A percentile compares a stretch with the other conserved stretches of the same genome.
These are phyloP conservation scores for Phalanger gymnotis DNA, from an alignment of 2,797 vertebrate genomes.

Conservation along the genomic window DNA sequence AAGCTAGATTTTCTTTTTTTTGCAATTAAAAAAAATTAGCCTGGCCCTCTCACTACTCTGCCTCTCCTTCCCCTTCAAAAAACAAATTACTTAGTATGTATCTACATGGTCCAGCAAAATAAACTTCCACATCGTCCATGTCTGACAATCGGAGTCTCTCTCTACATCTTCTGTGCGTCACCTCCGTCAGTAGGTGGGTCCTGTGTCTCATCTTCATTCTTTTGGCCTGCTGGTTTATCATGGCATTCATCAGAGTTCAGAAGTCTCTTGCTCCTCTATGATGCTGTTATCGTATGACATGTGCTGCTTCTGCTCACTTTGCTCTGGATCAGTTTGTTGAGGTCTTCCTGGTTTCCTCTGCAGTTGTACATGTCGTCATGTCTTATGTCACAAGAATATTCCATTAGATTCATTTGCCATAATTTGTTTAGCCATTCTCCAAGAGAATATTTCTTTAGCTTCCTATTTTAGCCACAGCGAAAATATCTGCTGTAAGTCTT, in stretches of 20 bases:
- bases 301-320: not conserved
- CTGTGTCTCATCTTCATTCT: no score
- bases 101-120: not conserved
- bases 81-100: not conserved
- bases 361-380: not conserved
- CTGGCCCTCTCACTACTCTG: not conserved
- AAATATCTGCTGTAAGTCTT: not conserved
- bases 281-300: no score
- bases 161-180: not conserved
- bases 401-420: not conserved
- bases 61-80: not conserved
- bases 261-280: not conserved
- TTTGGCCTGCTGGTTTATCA: not conserved
- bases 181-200: no score
- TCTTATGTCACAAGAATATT: not conserved
- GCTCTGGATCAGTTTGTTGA: not conserved
- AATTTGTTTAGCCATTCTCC: not conserved
- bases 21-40: not conserved
- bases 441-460: not conserved
- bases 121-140: no score
- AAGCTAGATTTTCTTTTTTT: not conserved
- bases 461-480: not conserved
- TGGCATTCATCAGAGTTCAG: not conserved
- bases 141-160: no score
- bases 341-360: not conserved